Percentiles rank a stretch among this genome's conserved stretches.
These are phyloP conservation scores for Catocala fraxini DNA, from an alignment of 2,888 invertebrate genomes.

Conservation along the genomic window DNA sequence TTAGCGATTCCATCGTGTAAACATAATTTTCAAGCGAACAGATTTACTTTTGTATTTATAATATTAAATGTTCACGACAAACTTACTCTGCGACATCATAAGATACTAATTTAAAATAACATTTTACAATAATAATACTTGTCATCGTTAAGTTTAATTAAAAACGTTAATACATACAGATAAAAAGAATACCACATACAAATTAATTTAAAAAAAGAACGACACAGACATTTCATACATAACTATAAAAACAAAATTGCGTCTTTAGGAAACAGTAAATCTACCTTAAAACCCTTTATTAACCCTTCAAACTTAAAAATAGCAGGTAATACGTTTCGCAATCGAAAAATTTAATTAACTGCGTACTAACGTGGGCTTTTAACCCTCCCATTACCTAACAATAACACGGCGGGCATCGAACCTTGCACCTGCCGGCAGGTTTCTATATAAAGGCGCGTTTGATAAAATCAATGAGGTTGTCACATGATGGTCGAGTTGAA, in stretches of 20 bases:
- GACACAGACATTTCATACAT: background rate
- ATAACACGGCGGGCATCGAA: conserved; percentile 48
- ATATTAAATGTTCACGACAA: too few species aligned
- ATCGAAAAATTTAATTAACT: conserved; percentile 47
- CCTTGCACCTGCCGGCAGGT: conserved; percentile 48
- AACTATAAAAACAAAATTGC: background rate
- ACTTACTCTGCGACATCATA: too few species aligned
- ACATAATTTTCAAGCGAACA: too few species aligned
- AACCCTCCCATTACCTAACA: conserved; percentile 55
- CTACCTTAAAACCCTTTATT: background rate
- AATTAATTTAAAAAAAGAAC: background rate
- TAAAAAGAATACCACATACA: too few species aligned
- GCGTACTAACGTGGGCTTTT: conserved; percentile 42
- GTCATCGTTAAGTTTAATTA: too few species aligned
- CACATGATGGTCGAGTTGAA: conserved; percentile 27
- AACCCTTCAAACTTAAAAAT: conserved; percentile 24
- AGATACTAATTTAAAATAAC: too few species aligned
- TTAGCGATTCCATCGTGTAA: too few species aligned
- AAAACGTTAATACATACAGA: too few species aligned
- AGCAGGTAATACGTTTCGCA: conserved; percentile 36
- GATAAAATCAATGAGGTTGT: conserved; percentile 54
- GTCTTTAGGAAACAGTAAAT: background rate
- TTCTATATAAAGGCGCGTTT: conserved; percentile 43
- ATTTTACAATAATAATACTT: too few species aligned
- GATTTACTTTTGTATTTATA: too few species aligned